Evolutionary conservation across 1,140 invertebrate species (phyloP), one percentile per base, ranked within the genome.

Genomic region (Uloborus diversus): DNA sequence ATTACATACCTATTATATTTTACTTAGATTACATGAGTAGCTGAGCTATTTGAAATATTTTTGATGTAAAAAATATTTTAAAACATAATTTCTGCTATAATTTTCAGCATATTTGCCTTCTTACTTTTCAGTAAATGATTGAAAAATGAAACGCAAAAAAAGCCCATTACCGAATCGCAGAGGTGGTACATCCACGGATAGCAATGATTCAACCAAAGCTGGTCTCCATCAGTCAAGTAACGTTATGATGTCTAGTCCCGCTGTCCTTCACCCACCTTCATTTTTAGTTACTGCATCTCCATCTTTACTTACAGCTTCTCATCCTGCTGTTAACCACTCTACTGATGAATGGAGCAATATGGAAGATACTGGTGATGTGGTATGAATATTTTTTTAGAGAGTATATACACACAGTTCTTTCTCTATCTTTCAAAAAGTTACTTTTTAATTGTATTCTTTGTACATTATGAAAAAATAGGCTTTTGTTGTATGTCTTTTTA

Each of bases 121-220:
- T 13, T 42, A 13, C 37, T 42, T 42, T 42, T 42, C 37, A 42
- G 37, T 13, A 13, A 13, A 17, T 42, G 25, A 23, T n/a, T 25
- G 17, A 64, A 7, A n/a, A 4, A 79, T 79, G 76, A 79, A 79
- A 25, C 65, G 76, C 20, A 80, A 80, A 69, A 78, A 78, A 78
- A 80, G 79, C 35, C 79, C 79, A 17, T 53, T 71, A 3, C 59
- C 61, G 20, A 28, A 56, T 25, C 66, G 68, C 4, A 53, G 47
- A 65, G 79, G 66, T 4, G 79, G 68, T 17, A 71, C 68, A 13
- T 71, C 66, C 25, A 65, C 65, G 0, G 79, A 80, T 33, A 71
- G 79, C 28, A 80, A 61, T 65, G 68, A 73, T 42, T 70, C 79
- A 1, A 23, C 79, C 17, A 80, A 80, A 37, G 14, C 66, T 11